phyloP scores from a whole-genome alignment of 2,113 vertebrate species.

The Himantopus leucocephalus region DNA sequence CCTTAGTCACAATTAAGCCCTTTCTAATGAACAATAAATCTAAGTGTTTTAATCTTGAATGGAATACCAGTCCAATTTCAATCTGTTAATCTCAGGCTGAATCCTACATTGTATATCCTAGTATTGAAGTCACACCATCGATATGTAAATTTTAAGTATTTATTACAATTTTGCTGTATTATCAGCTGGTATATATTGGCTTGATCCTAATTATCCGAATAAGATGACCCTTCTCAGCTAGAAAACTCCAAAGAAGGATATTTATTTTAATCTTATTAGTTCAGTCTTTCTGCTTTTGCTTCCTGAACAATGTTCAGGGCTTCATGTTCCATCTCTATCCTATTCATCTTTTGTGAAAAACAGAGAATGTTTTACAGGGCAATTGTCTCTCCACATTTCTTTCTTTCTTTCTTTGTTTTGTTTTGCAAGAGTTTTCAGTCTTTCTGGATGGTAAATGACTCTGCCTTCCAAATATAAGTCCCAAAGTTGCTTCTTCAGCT shows the following conservation, averaged over 20 bases:
- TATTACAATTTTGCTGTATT: not conserved
- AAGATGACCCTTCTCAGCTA: not conserved
- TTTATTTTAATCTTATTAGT: not conserved
- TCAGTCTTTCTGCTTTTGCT: not conserved
- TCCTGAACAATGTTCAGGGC: not conserved
- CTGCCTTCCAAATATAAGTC: not conserved
- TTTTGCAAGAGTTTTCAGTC: not conserved
- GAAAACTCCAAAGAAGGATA: not conserved
- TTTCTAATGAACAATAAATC: not conserved
- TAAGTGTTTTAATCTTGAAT: not conserved
- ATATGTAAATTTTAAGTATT: not conserved
- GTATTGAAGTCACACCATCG: not conserved
- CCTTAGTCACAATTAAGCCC: not conserved
- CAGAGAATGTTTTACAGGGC: accelerated
- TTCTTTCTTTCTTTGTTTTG: not conserved
- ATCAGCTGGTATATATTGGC: not conserved
- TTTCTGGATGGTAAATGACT: not conserved
- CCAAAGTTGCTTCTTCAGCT: not conserved
- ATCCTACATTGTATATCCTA: not conserved
- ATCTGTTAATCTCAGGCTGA: not conserved
- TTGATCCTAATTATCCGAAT: not conserved
- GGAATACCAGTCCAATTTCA: not conserved
- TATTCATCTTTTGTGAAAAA: not conserved
- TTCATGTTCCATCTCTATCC: not conserved
- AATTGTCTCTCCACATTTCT: not conserved